Evolutionary conservation across 1,140 invertebrate species (phyloP), one percentile per base, ranked within the genome.

Genomic region (Trichogramma pretiosum): DNA sequence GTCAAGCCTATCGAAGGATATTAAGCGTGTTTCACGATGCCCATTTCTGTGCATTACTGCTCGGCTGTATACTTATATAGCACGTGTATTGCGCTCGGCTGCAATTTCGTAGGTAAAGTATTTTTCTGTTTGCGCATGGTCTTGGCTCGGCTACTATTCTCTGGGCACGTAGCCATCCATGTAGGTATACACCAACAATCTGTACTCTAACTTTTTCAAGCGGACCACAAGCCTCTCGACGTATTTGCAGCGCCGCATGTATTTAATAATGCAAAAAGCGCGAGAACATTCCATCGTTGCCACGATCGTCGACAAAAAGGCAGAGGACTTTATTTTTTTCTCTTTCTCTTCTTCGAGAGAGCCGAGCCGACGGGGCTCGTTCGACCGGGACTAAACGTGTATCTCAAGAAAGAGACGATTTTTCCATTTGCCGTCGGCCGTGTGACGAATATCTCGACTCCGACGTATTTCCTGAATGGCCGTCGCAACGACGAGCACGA

Each of bases 51-150:
- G n/a, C n/a, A n/a, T n/a, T n/a, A n/a, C n/a, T n/a, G n/a, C n/a
- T n/a, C n/a, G n/a, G n/a, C n/a, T 3, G n/a, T 23, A 13, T 19
- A 23, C 17, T 8, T 11, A 35, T 35, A 19, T 21, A 46, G 39
- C 39, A 23, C 30, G 11, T 19, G 22, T 38, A 46, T 21, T 38
- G 36, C 4, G 14, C 21, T 22, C 22, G 18, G 0, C 17, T 10
- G 40, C 26, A 32, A 16, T 18, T 19, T 16, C 34, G 53, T 37
- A 46, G 50, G 18, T 54, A 53, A 58, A 55, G 50, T 52, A 56
- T 58, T 59, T n/a, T 62, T 64, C 54, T 48, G 55, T 59, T 61
- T 59, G 57, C 54, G 54, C 51, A 56, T 59, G 56, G 50, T 54
- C 33, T 58, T 55, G 44, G 58, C 52, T 56, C 43, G 52, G 34